These are phyloP conservation scores for Drosophila pseudotakahashii DNA, from an alignment of 2,888 invertebrate genomes.

Conservation along the genomic window DNA sequence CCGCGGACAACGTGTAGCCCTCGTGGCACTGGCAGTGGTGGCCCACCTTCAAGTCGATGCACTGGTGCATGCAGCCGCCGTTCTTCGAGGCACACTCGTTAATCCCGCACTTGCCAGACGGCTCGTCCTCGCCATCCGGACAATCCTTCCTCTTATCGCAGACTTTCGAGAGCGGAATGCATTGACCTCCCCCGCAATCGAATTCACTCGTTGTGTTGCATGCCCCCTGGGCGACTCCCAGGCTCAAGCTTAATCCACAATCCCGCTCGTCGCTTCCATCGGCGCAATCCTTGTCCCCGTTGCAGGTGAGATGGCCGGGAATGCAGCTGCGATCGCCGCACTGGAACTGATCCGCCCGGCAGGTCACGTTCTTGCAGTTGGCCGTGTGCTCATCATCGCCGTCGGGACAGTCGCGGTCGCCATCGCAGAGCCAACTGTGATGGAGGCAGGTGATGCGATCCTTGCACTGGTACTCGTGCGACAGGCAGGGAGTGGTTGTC, in stretches of 20 bases:
- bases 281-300: constrained; percentile 91
- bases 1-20: constrained; percentile 90
- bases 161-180: constrained; percentile 91
- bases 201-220: constrained; percentile 93
- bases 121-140: constrained; percentile 95
- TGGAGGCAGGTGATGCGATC: constrained; percentile 93
- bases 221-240: constrained; percentile 14
- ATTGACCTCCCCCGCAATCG: constrained; percentile 93
- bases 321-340: constrained; percentile 93
- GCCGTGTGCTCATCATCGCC: constrained; percentile 91
- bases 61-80: constrained; percentile 94
- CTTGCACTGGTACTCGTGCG: constrained; percentile 91
- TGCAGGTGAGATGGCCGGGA: constrained; percentile 92
- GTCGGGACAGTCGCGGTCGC: constrained; percentile 92
- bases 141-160: constrained; percentile 95
- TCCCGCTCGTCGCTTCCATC: constrained; percentile 95
- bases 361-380: constrained; percentile 90
- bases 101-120: constrained; percentile 89
- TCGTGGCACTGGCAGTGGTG: constrained; percentile 92
- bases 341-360: constrained; percentile 94
- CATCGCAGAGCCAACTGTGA: constrained; percentile 93
- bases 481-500: constrained; percentile 87
- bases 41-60: constrained; percentile 92
- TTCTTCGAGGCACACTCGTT: constrained; percentile 92
- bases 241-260: constrained; percentile 84